These are phyloP conservation scores for Lasioglossum pauxillum DNA, from an alignment of 2,888 invertebrate species.

Conservation along the genomic window DNA sequence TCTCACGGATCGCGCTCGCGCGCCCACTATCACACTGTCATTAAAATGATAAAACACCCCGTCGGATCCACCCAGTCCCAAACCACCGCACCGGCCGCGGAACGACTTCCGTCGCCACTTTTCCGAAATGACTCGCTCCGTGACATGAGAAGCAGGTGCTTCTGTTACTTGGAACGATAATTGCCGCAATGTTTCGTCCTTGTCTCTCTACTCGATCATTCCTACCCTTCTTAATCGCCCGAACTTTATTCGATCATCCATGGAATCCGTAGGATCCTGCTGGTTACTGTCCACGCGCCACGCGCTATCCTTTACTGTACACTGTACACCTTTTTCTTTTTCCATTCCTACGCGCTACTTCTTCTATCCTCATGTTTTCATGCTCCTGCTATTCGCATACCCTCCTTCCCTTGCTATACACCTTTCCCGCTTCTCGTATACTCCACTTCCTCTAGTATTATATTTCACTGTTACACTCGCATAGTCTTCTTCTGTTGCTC, in stretches of 20 bases:
- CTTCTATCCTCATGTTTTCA: not conserved
- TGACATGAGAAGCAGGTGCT: not conserved
- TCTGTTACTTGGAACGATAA: not conserved
- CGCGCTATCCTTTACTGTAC: not conserved
- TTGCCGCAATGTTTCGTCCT: not conserved
- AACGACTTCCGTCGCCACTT: constrained; percentile 16
- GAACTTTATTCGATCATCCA: not conserved
- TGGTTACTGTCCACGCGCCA: not conserved
- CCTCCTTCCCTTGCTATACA: not conserved
- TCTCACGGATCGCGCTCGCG: constrained; percentile 3
- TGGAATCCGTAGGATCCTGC: too few relatives aligned
- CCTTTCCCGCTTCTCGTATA: not conserved
- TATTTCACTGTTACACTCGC: not conserved
- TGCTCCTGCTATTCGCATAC: not conserved
- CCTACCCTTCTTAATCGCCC: not conserved
- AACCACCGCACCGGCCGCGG: constrained; percentile 12
- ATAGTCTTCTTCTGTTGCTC: too few relatives aligned
- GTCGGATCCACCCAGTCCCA: constrained; percentile 1
- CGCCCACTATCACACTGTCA: constrained; percentile 12
- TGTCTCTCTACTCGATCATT: not conserved
- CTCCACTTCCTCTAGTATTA: not conserved
- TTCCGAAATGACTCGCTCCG: too few relatives aligned
- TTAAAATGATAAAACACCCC: constrained; percentile 36
- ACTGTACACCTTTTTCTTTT: too few relatives aligned
- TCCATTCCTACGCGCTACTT: not conserved